Evolutionary conservation across 2,888 invertebrate genomes (phyloP), one percentile per base, ranked within the genome.

Genomic region (Pocota personata): DNA sequence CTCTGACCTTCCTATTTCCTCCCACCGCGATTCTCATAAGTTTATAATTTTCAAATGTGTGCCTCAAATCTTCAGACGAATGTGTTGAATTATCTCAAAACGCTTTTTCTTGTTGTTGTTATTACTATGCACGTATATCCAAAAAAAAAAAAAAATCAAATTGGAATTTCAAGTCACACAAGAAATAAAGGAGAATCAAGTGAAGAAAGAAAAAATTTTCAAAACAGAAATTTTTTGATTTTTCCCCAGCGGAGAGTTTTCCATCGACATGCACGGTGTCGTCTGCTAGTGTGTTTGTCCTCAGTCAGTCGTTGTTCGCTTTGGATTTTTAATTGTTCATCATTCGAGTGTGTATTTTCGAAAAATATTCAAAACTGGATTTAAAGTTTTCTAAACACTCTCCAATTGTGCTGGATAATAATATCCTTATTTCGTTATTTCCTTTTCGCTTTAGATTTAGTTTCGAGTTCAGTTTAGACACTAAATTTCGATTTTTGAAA

Each of bases 81-180:
- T 67, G 37, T 67, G 67, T 50, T 50, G 40, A 21, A 52, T 27
- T 21, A 24, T 64, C 43, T 35, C 21, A 43, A 43, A 73, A 52
- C 37, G 50, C 32, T 62, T 62, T 5, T 73, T 62, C 35, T 72
- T 50, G 14, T 40, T 60, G 10, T 35, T 21, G 50, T 8, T 62
- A 19, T 32, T 16, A 21, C n/a, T 27, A 14, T 30, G 16, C 30
- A 46, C 7, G 27, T 27, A 16, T 46, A 12, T 48, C 2, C 46
- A 32, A 64, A 14, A 50, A 37, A 35, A 52, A 57, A 57, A 43
- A 32, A 35, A 30, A 16, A n/a, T n/a, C 3, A 62, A 55, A 55
- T 35, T 55, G 71, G 55, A 71, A 78, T 78, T 71, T 35, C 71
- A 78, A 78, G 71, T 78, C 62, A 62, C 62, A 62, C 43, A 14